These are phyloP conservation scores for Tapirus indicus DNA, from an alignment of 2,797 vertebrate genomes.

Conservation along the genomic window DNA sequence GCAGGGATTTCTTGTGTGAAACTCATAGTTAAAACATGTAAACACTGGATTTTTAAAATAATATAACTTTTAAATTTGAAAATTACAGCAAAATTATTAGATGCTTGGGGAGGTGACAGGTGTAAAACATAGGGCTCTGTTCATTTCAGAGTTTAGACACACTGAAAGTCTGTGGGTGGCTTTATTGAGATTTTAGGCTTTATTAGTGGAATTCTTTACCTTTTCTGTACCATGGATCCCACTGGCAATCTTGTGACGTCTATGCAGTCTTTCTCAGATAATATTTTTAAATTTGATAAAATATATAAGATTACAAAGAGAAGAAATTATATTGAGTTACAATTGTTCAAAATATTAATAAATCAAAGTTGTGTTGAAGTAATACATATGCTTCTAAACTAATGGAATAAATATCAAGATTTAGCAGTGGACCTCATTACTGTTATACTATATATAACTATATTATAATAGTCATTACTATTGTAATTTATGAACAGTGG, in stretches of 20 bases:
- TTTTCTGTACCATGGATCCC: background rate
- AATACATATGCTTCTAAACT: background rate
- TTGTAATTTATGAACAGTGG: background rate
- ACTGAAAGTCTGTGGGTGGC: too few relatives aligned
- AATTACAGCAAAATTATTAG: background rate
- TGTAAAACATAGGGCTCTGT: background rate
- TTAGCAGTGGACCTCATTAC: background rate
- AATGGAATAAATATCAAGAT: background rate
- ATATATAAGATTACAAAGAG: background rate
- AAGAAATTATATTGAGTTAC: background rate
- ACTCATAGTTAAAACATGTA: constrained; percentile 30
- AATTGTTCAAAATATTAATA: constrained; percentile 21
- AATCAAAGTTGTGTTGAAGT: background rate
- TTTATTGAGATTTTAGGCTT: background rate
- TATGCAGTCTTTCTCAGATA: background rate
- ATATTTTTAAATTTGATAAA: background rate
- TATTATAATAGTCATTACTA: too few relatives aligned
- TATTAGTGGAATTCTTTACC: background rate
- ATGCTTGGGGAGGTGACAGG: background rate
- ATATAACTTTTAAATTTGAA: background rate
- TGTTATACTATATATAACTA: too few relatives aligned
- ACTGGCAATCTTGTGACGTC: background rate
- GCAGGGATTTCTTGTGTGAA: constrained; percentile 6
- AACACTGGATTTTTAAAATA: constrained; percentile 12
- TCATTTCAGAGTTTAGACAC: background rate